phyloP scores from a whole-genome alignment of 2,113 vertebrate species.

The Eptesicus fuscus region DNA sequence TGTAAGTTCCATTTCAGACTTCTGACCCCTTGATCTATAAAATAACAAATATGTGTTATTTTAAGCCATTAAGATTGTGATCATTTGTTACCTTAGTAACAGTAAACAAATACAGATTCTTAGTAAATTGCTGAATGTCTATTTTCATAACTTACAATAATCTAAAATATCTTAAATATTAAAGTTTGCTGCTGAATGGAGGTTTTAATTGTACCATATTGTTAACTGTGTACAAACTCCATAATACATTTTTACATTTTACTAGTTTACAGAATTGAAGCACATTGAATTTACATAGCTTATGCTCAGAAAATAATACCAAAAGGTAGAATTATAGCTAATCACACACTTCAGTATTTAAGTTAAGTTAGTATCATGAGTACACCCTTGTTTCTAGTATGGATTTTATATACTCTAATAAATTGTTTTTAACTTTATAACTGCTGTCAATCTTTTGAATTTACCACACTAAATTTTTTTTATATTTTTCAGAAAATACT shows the following conservation, averaged over 20 bases:
- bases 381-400: not conserved
- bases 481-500: constrained; percentile 14
- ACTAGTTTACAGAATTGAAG: not conserved
- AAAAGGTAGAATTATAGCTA: constrained; percentile 43
- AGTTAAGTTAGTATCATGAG: not conserved
- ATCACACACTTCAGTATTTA: constrained; percentile 28
- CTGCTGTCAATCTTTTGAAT: constrained; percentile 18
- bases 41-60: not conserved
- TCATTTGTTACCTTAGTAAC: not conserved
- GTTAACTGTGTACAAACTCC: not conserved
- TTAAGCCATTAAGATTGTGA: not conserved
- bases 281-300: not conserved
- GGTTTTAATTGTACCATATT: not conserved
- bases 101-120: not conserved
- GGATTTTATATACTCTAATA: constrained; percentile 10
- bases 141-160: not conserved
- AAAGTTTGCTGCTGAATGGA: not conserved
- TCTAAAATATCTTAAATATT: not conserved
- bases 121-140: not conserved
- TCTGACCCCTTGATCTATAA: not conserved
- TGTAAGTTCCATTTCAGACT: not conserved
- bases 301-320: constrained; percentile 7
- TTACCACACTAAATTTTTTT: not conserved
- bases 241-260: not conserved
- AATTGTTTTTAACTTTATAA: constrained; percentile 29